phyloP scores from a whole-genome alignment of 2,113 vertebrate species.

The Macrotus californicus region DNA sequence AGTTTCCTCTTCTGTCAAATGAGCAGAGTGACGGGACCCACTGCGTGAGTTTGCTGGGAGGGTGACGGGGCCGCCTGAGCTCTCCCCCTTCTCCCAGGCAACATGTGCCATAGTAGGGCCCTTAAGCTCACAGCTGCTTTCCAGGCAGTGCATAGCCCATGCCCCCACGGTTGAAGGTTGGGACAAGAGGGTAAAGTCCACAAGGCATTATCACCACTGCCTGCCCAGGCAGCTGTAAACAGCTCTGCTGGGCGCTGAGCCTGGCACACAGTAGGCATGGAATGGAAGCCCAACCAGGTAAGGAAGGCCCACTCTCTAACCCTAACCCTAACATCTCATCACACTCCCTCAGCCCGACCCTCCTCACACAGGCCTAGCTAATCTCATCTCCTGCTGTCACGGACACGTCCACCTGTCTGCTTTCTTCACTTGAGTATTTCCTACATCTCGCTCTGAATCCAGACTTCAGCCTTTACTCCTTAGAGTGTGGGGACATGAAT shows the following conservation, averaged over 20 bases:
- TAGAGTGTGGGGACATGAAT: not conserved
- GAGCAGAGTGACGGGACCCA: not conserved
- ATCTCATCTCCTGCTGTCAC: rapidly evolving
- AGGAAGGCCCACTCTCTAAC: not conserved
- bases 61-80: not conserved
- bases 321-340: not conserved
- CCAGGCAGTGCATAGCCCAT: not conserved
- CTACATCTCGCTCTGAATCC: not conserved
- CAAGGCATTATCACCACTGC: not conserved
- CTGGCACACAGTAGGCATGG: not conserved
- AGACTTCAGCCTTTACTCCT: constrained; percentile 20
- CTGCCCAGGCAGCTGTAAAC: not conserved
- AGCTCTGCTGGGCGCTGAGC: not conserved
- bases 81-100: rapidly evolving
- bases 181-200: constrained; percentile 5
- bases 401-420: not conserved
- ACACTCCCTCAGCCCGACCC: not conserved
- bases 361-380: rapidly evolving
- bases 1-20: not conserved
- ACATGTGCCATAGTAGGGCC: rapidly evolving
- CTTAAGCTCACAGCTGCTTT: not conserved
- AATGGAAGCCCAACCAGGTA: not conserved
- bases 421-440: not conserved
- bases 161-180: not conserved
- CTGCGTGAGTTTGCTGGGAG: rapidly evolving